phyloP scores from a whole-genome alignment of 2,888 invertebrate genomes.

The Boloria euphrosyne region DNA sequence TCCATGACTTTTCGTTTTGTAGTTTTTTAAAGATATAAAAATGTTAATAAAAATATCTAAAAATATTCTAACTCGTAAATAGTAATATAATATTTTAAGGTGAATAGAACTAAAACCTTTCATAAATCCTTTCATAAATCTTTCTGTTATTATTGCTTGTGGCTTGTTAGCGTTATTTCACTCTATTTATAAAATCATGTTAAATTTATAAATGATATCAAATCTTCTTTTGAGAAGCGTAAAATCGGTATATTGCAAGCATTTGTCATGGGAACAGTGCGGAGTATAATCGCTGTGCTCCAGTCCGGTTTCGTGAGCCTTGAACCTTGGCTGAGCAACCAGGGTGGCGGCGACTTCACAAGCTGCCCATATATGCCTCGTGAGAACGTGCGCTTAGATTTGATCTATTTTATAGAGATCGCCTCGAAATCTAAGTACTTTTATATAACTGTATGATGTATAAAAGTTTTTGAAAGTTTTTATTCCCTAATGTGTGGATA shows the following conservation, averaged over 20 bases:
- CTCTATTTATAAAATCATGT: not conserved
- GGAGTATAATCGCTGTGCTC: conserved; percentile 15
- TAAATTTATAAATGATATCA: conserved; percentile 8
- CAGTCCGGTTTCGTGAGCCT: conserved; percentile 36
- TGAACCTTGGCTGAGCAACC: conserved; percentile 34
- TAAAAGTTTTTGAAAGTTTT: not conserved
- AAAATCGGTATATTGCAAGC: conserved; percentile 24
- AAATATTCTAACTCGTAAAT: no score
- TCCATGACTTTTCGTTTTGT: no score
- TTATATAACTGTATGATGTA: conserved; percentile 14
- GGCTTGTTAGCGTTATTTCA: not conserved
- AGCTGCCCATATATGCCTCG: conserved; percentile 43
- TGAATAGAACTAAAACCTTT: no score
- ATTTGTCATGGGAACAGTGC: conserved; percentile 30
- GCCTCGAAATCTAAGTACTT: conserved; percentile 8
- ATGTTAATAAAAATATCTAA: no score
- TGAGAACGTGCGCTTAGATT: conserved; percentile 36
- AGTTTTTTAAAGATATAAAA: no score
- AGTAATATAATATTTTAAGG: no score
- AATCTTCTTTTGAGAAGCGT: conserved; percentile 17
- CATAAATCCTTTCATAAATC: no score
- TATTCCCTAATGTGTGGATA: no score
- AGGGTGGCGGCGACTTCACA: conserved; percentile 44
- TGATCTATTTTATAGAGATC: conserved; percentile 20
- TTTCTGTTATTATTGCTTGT: no score